phyloP scores from a whole-genome alignment of 2,113 vertebrate genomes.

The Alaudala cheleensis region DNA sequence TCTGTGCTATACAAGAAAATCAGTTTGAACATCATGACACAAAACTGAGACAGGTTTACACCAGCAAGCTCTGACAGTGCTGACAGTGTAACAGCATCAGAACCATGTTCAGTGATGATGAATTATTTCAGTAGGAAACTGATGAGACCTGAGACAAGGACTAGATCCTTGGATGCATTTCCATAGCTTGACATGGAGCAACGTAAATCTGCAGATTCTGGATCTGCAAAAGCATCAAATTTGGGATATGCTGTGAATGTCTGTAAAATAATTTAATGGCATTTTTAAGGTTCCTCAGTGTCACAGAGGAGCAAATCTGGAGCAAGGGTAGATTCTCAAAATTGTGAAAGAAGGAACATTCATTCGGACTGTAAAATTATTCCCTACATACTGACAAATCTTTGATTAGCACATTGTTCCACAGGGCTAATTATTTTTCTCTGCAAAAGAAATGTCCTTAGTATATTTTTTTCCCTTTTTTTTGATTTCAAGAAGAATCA shows the following conservation, averaged over 20 bases:
- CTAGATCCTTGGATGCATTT: not conserved
- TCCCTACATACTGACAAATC: not conserved
- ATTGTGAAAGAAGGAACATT: not conserved
- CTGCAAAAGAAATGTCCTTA: not conserved
- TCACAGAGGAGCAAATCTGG: not conserved
- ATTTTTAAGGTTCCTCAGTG: not conserved
- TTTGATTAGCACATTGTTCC: not conserved
- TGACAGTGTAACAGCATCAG: not conserved
- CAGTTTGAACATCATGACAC: not conserved
- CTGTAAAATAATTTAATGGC: not conserved
- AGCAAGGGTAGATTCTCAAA: not conserved
- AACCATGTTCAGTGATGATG: not conserved
- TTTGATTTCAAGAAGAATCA: not conserved
- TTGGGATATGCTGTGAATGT: not conserved
- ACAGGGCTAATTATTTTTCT: not conserved
- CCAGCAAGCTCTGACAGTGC: not conserved
- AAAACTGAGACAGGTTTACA: not conserved
- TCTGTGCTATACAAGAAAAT: not conserved
- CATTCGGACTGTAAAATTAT: not conserved
- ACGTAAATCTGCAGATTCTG: not conserved
- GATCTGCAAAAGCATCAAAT: not conserved
- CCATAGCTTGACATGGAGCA: not conserved
- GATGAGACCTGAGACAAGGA: not conserved
- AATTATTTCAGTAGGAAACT: not conserved
- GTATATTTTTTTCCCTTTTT: not conserved